These are phyloP conservation scores for Thereva unica DNA, from an alignment of 2,888 invertebrate genomes.

Conservation along the genomic window DNA sequence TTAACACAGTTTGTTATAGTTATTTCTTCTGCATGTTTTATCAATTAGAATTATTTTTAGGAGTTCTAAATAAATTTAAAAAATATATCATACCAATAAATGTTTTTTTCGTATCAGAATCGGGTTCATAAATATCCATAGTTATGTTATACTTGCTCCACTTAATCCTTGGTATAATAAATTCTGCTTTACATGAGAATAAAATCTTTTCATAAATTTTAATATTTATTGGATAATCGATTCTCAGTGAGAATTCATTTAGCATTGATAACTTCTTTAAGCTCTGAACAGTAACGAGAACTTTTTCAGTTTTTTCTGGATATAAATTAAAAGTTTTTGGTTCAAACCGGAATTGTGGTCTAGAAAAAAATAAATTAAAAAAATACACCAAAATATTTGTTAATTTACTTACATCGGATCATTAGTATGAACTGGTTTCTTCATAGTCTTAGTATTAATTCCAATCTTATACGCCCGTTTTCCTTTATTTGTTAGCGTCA, in stretches of 20 bases:
- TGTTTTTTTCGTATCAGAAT: neutral
- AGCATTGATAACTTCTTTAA: neutral
- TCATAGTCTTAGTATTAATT: constrained; percentile 39
- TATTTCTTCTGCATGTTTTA: constrained; percentile 9
- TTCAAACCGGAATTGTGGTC: constrained; percentile 13
- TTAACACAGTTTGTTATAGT: constrained; percentile 6
- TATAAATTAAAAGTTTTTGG: neutral
- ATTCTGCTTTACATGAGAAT: constrained; percentile 9
- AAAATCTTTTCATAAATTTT: constrained; percentile 5
- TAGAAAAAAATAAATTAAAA: neutral
- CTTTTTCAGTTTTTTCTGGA: neutral
- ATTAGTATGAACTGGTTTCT: neutral
- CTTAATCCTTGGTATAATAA: constrained; percentile 11
- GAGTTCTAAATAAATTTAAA: neutral
- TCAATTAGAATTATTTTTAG: neutral
- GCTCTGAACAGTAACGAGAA: constrained; percentile 3
- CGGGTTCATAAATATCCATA: constrained; percentile 9
- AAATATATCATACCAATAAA: neutral
- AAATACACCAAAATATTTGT: no score
- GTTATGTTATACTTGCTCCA: constrained; percentile 26
- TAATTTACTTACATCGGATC: no score
- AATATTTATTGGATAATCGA: neutral
- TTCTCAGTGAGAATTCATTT: constrained; percentile 26
- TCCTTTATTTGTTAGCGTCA: constrained; percentile 50
- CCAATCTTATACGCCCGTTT: constrained; percentile 48